Evolutionary conservation across 1,140 invertebrate species (phyloP), one percentile per base, ranked within the genome.

Genomic region (Mamestra configurata): DNA sequence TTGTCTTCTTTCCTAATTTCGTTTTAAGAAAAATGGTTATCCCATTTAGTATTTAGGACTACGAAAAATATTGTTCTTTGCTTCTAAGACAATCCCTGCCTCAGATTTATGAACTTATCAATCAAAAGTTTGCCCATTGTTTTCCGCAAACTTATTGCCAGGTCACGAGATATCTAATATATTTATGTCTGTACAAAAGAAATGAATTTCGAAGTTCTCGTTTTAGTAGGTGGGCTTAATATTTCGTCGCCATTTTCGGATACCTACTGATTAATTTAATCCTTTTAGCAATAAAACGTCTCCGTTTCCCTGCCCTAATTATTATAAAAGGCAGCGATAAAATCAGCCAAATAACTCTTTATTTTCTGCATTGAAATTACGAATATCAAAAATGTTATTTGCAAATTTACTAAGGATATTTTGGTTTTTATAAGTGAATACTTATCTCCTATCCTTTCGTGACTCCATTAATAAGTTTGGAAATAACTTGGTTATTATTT

Each of bases 261-360:
- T 22, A 20, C n/a, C n/a, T n/a, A n/a, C 68, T 71, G 64, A 70
- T 70, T 70, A 71, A 71, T 53, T 51, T 71, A 71, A 71, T 71
- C 68, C 22, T 71, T 71, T 71, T 53, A 51, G 68, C 46, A 53
- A 71, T 71, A 71, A 71, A 53, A 53, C 46, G 27, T 24, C 68
- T 53, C 46, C 27, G 20, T 71, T 71, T 20, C 27, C n/a, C 20
- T 6, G 43, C 40, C 40, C n/a, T 35, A 71, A 71, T 71, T 53
- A 53, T 71, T 71, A 71, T 71, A 71, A 31, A 71, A 51, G 46
- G 68, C 68, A 11, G 68, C 46, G 46, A 71, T 71, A 71, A 71
- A 51, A 71, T 71, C 68, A 51, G 4, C 27, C 27, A 22, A 51
- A 51, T 71, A 51, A 35, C n/a, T 53, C 46, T 51, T n/a, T 27